These are phyloP conservation scores for Andricus curvator DNA, from an alignment of 2,888 invertebrate genomes.

Conservation along the genomic window DNA sequence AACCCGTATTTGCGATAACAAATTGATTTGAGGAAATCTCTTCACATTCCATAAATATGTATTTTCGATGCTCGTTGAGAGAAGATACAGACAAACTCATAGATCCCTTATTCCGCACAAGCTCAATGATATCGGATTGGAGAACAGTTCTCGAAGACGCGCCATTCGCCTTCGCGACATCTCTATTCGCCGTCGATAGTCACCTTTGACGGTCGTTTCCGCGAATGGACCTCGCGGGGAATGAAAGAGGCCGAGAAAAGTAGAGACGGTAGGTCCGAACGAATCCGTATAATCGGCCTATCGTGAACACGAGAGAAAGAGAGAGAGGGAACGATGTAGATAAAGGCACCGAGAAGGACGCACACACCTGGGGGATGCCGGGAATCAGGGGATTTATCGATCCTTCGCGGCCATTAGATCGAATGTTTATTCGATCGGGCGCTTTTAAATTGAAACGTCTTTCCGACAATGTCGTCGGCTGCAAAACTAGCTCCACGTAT, in stretches of 20 bases:
- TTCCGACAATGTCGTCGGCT: slow-evolving; percentile 61
- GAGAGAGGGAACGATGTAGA: slow-evolving; percentile 16
- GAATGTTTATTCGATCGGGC: slow-evolving; percentile 65
- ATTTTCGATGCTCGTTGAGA: not conserved
- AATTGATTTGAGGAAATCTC: not conserved
- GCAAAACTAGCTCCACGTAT: slow-evolving; percentile 49
- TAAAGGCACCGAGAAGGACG: slow-evolving; percentile 10
- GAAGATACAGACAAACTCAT: not conserved
- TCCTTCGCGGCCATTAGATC: slow-evolving; percentile 59
- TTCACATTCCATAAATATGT: not conserved
- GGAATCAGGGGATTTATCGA: slow-evolving; percentile 66
- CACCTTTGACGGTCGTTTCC: slow-evolving; percentile 54
- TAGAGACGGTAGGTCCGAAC: slow-evolving; percentile 27
- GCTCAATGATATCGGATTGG: slow-evolving; percentile 14
- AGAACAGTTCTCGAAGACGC: slow-evolving; percentile 54
- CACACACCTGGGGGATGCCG: slow-evolving; percentile 39
- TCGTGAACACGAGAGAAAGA: slow-evolving; percentile 27
- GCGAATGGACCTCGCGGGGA: slow-evolving; percentile 52
- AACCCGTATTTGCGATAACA: not conserved
- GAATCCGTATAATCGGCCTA: slow-evolving; percentile 25
- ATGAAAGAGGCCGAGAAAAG: slow-evolving; percentile 42
- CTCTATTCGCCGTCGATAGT: slow-evolving; percentile 55
- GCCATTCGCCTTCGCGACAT: slow-evolving; percentile 53
- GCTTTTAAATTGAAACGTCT: slow-evolving; percentile 73
- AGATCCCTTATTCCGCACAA: not conserved